Evolutionary conservation across 2,888 invertebrate species (phyloP).

Genomic region (Fissipunctia ypsillon): DNA sequence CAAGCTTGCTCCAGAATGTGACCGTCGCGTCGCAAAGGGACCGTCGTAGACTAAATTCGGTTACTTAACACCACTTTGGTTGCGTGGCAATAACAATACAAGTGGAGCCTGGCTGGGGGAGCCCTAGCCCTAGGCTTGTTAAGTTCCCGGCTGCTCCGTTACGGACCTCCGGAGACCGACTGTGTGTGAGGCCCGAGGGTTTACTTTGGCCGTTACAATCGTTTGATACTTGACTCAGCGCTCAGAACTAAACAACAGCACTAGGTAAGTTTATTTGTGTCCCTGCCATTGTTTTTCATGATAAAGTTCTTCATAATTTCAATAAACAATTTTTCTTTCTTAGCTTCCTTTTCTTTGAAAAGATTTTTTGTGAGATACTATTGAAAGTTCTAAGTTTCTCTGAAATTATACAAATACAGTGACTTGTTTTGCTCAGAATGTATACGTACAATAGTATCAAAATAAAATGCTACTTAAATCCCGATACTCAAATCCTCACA

Average conservation of each 20-base stretch:
- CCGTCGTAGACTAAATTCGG: background rate
- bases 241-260: constrained; percentile 17
- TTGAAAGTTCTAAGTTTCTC: background rate
- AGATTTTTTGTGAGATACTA: background rate
- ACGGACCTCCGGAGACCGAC: constrained; percentile 57
- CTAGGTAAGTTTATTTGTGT: constrained; percentile 4
- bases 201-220: constrained; percentile 56
- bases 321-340: background rate
- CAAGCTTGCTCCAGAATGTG: background rate
- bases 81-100: constrained; percentile 57
- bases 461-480: constrained; percentile 1
- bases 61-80: constrained; percentile 47
- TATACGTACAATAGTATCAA: background rate
- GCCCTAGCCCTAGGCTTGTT: constrained; percentile 65
- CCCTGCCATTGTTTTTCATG: background rate
- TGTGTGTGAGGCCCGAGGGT: constrained; percentile 45
- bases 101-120: constrained; percentile 36
- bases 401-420: background rate
- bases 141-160: constrained; percentile 55
- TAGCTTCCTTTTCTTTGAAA: background rate
- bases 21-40: constrained; percentile 28
- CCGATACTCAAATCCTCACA: background rate
- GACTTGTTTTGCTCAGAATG: background rate
- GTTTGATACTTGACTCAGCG: constrained; percentile 24
- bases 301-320: background rate